Conservation (phyloP, 2,888 invertebrate species). For the Yponomeuta evonymella region DNA sequence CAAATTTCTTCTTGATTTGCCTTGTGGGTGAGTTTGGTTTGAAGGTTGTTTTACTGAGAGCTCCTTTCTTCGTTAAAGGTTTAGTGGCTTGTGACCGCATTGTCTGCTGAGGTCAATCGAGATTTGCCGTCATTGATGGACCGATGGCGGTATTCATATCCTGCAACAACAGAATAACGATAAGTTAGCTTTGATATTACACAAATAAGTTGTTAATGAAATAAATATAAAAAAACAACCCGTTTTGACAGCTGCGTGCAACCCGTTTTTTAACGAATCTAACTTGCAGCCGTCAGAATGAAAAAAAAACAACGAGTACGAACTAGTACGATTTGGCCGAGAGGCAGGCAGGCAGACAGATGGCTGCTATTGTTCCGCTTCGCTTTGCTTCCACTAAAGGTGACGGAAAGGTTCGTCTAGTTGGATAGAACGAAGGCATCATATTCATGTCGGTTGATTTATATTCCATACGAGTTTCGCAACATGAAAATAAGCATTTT, state of each 20-base stretch:
- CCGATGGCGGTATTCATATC: constrained; percentile 50
- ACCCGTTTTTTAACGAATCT: constrained; percentile 28
- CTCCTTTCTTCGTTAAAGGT: constrained; percentile 65
- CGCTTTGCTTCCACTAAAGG: constrained; percentile 26
- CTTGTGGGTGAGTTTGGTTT: constrained; percentile 44
- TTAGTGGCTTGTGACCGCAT: constrained; percentile 71
- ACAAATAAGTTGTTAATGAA: neutral
- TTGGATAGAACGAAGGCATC: neutral
- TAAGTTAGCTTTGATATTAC: neutral
- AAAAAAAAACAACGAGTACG: constrained; percentile 22
- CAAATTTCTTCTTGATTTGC: constrained; percentile 49
- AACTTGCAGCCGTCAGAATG: constrained; percentile 34
- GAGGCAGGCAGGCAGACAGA: constrained; percentile 32
- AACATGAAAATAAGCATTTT: no score
- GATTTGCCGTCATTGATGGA: constrained; percentile 56
- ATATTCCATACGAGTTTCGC: no score
- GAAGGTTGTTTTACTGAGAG: constrained; percentile 52
- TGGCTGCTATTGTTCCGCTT: constrained; percentile 36
- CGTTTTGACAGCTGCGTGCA: constrained; percentile 29
- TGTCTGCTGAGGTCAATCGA: constrained; percentile 55
- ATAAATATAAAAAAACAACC: constrained; percentile 11
- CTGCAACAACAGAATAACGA: constrained; percentile 55
- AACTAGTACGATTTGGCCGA: constrained; percentile 35
- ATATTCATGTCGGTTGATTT: neutral
- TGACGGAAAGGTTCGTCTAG: constrained; percentile 14